Evolutionary conservation across 2,113 vertebrate genomes (phyloP).

Genomic region (Seriola rivoliana): DNA sequence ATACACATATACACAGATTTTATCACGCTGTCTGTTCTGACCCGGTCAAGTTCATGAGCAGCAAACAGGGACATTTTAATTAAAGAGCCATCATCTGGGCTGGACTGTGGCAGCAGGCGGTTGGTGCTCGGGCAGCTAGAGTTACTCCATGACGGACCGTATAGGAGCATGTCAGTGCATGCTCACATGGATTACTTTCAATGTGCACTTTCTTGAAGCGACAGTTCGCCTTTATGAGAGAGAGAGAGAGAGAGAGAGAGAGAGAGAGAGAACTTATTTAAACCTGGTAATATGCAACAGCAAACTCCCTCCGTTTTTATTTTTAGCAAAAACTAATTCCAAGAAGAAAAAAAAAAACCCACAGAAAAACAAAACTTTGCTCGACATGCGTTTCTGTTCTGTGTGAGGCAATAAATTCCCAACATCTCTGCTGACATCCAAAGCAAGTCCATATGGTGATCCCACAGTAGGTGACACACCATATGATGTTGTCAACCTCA

Average conservation of each 20-base stretch:
- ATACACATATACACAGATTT: slow-evolving; percentile 2
- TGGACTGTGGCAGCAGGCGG: slow-evolving; percentile 32
- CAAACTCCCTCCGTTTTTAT: background rate
- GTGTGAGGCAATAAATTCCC: background rate
- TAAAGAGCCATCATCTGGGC: slow-evolving; percentile 21
- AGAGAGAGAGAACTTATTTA: background rate
- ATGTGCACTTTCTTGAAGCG: background rate
- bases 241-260: too few species aligned
- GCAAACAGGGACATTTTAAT: slow-evolving; percentile 42
- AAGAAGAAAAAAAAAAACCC: background rate
- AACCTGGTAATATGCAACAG: background rate
- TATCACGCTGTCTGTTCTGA: slow-evolving; percentile 20
- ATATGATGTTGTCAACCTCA: slow-evolving; percentile 38
- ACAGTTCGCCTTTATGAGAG: slow-evolving; percentile 9
- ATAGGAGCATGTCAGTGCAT: slow-evolving; percentile 18
- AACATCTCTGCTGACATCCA: slow-evolving; percentile 1
- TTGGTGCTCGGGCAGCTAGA: slow-evolving; percentile 10
- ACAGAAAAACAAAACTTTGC: slow-evolving; percentile 9
- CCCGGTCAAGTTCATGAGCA: slow-evolving; percentile 16
- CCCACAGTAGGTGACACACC: slow-evolving; percentile 31
- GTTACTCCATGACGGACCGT: slow-evolving; percentile 22
- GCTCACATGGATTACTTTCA: background rate
- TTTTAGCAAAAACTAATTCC: background rate
- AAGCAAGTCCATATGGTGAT: slow-evolving; percentile 52
- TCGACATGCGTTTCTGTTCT: background rate